Base-by-base conservation (phyloP, 2,888 invertebrate species). In the Acanthosepion pharaonis region DNA sequence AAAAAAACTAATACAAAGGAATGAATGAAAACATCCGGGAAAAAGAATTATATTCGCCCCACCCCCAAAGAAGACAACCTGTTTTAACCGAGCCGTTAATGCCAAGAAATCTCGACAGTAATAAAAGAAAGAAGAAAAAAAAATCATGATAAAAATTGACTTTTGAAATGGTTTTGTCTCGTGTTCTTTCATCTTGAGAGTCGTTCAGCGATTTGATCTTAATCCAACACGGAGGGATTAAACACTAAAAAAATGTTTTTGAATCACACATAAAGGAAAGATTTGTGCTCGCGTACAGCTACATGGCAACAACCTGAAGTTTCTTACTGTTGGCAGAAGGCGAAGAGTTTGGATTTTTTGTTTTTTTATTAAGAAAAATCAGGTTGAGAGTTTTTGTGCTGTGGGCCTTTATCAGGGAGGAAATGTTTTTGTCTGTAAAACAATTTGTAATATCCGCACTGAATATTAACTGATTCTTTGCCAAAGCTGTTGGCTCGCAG, bases 221-320 rank as follows among this genome's bases (percentile, higher is more conserved):
- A 78, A 78, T 78, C 78, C 78, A 78, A 78, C n/a, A n/a, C 78
- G n/a, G n/a, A 78, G n/a, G n/a, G 78, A 78, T 78, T 78, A 78
- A n/a, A 78, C n/a, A 5, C 4, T 8, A 64, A 28, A 64, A 5
- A 23, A 78, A 78, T 3, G 5, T 15, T 15, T 9, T 78, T 23
- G 78, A 78, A 78, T n/a, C n/a, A 5, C 78, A 15, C 78, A 78
- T 78, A n/a, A n/a, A n/a, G 78, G 25, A 5, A 4, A 78, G n/a
- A 78, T 78, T 78, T 78, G 33, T 4, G 15, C 33, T n/a, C 9
- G n/a, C 78, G 11, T 78, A n/a, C 6, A 78, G 8, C n/a, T n/a
- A 78, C n/a, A n/a, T 78, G n/a, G 78, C n/a, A 78, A 78, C 78
- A 15, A n/a, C 78, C 78, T 33, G 78, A 78, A 78, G n/a, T 78